Evolutionary conservation across 2,113 vertebrate species (phyloP), one percentile per base, ranked within the genome.

Genomic region (Neogale vison): DNA sequence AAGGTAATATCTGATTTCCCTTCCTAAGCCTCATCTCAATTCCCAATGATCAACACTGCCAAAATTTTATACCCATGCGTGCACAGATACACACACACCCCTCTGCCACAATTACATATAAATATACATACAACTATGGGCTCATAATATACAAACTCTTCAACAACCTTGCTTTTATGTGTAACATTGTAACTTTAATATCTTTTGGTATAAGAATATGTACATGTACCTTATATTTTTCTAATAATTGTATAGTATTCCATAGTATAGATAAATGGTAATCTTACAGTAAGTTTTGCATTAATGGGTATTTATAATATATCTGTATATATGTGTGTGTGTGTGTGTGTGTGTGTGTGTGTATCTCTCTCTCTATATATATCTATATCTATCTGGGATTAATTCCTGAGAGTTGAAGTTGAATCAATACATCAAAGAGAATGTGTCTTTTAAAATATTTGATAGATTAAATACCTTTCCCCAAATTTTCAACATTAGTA

Each of bases 401-500:
- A 93, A 84, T 84, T 93, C 15, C 47, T 88, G 26, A 3, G 93
- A 55, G 7, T 59, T 79, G 12, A 97, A 50, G 9, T 67, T 69
- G 55, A 90, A 67, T 96, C 31, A 80, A 23, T 57, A 45, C 42
- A 55, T 76, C 15, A 72, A 80, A 84, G 31, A 26, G 2, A 69
- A 90, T 67, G 13, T 95, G 31, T 10, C 5, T 83, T 96, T 90
- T 71, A 4, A 95, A 82, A 90, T 96, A 93, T 45, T 42, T 88
- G 63, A 87, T 84, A 76, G 20, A 90, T 93, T 76, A 47, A 26
- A 47, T 96, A 82, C 0, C 1, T 81, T 91, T 21, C 3, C 67
- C 74, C 79, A 45, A 17, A 17, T 50, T 92, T 92, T 89, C 6
- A 65, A 31, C 45, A 82, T 81, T 71, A 88, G 12, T 76, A 61